A percentile compares a stretch with the other conserved stretches of the same genome.
Evolutionary conservation across 2,113 vertebrate genomes (phyloP).

Genomic region (Centrocercus urophasianus): DNA sequence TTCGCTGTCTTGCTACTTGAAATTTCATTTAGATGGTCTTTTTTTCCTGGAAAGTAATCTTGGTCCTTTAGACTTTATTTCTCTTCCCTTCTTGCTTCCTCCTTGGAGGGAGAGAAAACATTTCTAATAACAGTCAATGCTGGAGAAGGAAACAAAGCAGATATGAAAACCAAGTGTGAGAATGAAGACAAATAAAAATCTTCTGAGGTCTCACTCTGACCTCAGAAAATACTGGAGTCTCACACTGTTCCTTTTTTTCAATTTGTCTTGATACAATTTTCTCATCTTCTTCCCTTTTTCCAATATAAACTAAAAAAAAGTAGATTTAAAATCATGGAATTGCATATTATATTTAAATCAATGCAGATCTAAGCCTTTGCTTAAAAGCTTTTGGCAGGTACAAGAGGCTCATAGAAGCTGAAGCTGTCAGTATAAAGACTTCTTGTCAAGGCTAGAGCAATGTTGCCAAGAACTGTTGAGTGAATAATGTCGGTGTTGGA

Average conservation of each 20-base stretch:
- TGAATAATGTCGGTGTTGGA: not conserved
- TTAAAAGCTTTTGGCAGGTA: constrained; percentile 62
- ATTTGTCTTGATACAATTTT: not conserved
- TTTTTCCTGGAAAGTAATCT: not conserved
- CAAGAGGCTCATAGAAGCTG: constrained; percentile 26
- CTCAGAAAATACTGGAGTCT: not conserved
- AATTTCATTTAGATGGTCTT: not conserved
- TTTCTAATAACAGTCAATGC: not conserved
- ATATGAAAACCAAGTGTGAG: not conserved
- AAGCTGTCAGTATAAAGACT: constrained; percentile 17
- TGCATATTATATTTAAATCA: constrained; percentile 39
- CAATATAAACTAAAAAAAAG: not conserved
- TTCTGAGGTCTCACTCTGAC: not conserved
- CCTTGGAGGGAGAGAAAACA: not conserved
- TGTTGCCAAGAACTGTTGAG: not conserved
- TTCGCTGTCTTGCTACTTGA: not conserved
- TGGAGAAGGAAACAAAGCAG: not conserved
- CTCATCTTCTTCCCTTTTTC: not conserved
- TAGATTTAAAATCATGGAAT: not conserved
- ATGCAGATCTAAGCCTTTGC: constrained; percentile 31
- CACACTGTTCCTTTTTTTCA: not conserved
- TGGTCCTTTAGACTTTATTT: not conserved
- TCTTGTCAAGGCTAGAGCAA: not conserved
- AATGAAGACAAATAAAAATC: not conserved
- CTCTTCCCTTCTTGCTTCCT: not conserved